Evolutionary conservation across 1,140 invertebrate genomes (phyloP), one percentile per base, ranked within the genome.

Genomic region (Drosophila lacteicornis): DNA sequence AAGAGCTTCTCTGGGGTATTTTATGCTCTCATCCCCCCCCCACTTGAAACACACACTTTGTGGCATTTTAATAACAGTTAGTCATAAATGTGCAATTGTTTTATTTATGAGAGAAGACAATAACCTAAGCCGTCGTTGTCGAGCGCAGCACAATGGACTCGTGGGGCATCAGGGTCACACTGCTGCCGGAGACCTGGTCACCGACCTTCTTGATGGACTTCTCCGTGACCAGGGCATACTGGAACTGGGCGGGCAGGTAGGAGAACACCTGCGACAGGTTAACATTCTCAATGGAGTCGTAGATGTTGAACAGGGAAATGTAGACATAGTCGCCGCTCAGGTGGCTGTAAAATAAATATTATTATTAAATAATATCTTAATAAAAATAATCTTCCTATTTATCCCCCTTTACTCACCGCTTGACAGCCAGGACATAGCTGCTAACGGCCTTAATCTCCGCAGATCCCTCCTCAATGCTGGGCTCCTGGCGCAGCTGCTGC

Each of bases 271-370:
- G 45, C 1, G 75, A 69, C 33, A 92, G 36, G 30, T 92, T 80
- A 2, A 92, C 76, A 40, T 81, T 80, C 68, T 92, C 91, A 19
- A 91, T 79, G 19, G 79, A 43, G 40, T 77, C 79, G 45, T 82
- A 91, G 27, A 92, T 88, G 68, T 92, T 92, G 50, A 91, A 73
- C 12, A 92, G 62, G 0, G 88, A 82, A 50, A 92, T 77, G 66
- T 85, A 92, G 1, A 92, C 71, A 17, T 73, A 80, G 15, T 82
- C 65, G 45, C 80, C 80, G 38, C 51, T 66, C 51, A 92, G 55
- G 22, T 77, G 80, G 2, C 91, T 92, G 40, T 6, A 33, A 45
- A 11, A 22, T 3, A 0, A 17, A 43, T n/a, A 4, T 19, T 15
- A 0, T 2, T 6, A 61, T 15, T 50, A 19, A 30, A 43, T 11